These are phyloP conservation scores for Vidua macroura DNA, from an alignment of 2,113 vertebrate genomes.

Conservation along the genomic window DNA sequence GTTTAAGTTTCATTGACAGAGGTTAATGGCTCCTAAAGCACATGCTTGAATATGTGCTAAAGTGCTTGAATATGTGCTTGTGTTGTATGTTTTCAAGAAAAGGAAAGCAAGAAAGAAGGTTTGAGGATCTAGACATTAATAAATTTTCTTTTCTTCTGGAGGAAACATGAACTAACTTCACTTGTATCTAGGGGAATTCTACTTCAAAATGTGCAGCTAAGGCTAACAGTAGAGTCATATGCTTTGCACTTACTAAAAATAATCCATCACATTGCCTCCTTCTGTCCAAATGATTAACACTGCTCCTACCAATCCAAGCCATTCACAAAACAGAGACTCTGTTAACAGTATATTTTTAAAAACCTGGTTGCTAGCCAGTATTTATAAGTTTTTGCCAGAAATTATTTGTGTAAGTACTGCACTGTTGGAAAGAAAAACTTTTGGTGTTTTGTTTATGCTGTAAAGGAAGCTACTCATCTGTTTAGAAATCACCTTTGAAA, in stretches of 20 bases:
- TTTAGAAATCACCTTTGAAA: conserved; percentile 7
- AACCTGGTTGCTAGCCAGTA: background rate
- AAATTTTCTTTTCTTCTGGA: background rate
- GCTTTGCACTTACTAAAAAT: background rate
- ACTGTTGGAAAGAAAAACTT: background rate
- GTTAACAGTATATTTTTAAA: background rate
- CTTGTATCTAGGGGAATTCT: background rate
- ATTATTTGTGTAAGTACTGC: background rate
- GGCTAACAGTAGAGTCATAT: background rate
- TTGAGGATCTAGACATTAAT: background rate
- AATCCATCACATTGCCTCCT: background rate
- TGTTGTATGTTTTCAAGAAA: background rate
- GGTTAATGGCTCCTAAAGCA: background rate
- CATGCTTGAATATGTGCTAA: background rate
- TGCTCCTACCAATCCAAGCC: background rate
- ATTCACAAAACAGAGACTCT: background rate
- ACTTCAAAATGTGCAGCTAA: background rate
- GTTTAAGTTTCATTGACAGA: background rate
- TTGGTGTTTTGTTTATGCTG: background rate
- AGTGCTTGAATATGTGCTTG: background rate
- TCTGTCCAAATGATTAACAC: background rate
- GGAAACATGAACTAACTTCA: background rate
- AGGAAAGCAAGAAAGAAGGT: background rate
- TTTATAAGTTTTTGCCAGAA: background rate
- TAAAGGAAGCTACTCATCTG: background rate